Evolutionary conservation across 2,113 vertebrate species (phyloP).

Genomic region (Pterocles orientalis): DNA sequence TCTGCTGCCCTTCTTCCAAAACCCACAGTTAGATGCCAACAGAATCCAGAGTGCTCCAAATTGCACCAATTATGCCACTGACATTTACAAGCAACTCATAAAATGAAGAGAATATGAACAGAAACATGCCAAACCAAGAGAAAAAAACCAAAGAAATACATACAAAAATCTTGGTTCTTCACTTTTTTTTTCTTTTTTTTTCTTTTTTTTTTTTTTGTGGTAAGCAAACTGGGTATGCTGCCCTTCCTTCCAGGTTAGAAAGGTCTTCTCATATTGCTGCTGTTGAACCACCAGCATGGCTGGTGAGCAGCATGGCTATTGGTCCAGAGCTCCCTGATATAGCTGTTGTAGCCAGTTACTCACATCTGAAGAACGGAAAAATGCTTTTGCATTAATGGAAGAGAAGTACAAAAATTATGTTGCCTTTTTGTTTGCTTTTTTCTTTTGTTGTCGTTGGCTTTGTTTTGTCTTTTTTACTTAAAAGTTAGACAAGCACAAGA

Average conservation of each 20-base stretch:
- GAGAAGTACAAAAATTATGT: background rate
- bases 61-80: background rate
- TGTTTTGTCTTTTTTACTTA: background rate
- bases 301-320: accelerated
- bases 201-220: background rate
- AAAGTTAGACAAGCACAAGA: background rate
- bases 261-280: background rate
- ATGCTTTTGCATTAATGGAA: background rate
- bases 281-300: background rate
- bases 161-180: background rate
- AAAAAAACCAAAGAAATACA: background rate
- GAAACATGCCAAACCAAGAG: background rate
- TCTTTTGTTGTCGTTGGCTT: background rate
- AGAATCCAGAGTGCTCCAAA: background rate
- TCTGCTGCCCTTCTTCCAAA: background rate
- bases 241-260: background rate
- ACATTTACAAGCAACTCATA: background rate
- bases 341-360: background rate
- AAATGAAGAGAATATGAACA: background rate
- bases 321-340: background rate
- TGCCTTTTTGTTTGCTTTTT: background rate
- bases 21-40: background rate
- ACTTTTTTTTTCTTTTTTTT: background rate
- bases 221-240: background rate
- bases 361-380: background rate